Percentiles rank a stretch among this genome's conserved stretches.
Conservation (phyloP, 1,140 invertebrate species). For the Lordiphosa clarofinis region DNA sequence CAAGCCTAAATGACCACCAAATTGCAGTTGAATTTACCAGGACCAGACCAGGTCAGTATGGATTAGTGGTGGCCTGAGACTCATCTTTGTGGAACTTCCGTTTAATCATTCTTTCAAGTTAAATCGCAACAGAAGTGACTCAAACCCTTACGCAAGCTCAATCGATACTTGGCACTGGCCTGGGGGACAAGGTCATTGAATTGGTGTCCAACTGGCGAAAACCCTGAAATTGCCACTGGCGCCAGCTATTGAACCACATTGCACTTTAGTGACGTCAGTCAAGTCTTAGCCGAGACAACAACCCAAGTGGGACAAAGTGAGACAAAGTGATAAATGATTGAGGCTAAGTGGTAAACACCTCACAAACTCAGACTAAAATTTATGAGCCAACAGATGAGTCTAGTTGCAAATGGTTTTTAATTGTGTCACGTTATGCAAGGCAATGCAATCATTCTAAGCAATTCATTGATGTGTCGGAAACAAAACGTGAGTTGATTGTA, state of each 20-base stretch:
- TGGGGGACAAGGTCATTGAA: conserved; percentile 50
- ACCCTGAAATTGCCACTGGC: conserved; percentile 40
- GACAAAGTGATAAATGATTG: conserved; percentile 51
- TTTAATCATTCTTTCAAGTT: conserved; percentile 1
- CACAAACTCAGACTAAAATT: conserved; percentile 26
- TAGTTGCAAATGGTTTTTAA: conserved; percentile 48
- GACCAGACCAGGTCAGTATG: background rate
- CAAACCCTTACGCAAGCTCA: conserved; percentile 38
- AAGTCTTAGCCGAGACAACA: background rate
- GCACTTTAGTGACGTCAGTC: conserved; percentile 40
- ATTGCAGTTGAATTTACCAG: conserved; percentile 2
- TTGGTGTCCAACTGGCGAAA: conserved; percentile 45
- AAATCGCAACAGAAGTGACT: conserved; percentile 2
- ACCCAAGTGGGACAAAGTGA: conserved; percentile 22
- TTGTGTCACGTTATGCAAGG: conserved; percentile 45
- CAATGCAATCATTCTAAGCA: conserved; percentile 4
- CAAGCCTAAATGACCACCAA: conserved; percentile 53
- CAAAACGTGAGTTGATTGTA: background rate
- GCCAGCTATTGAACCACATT: conserved; percentile 18
- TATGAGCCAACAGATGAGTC: conserved; percentile 37
- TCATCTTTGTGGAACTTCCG: too few relatives aligned
- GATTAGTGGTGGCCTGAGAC: too few relatives aligned
- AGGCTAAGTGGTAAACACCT: conserved; percentile 25
- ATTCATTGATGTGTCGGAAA: too few relatives aligned
- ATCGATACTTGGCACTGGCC: conserved; percentile 58